These are phyloP conservation scores for Caradrina clavipalpis DNA, from an alignment of 2,888 invertebrate species.

Conservation along the genomic window DNA sequence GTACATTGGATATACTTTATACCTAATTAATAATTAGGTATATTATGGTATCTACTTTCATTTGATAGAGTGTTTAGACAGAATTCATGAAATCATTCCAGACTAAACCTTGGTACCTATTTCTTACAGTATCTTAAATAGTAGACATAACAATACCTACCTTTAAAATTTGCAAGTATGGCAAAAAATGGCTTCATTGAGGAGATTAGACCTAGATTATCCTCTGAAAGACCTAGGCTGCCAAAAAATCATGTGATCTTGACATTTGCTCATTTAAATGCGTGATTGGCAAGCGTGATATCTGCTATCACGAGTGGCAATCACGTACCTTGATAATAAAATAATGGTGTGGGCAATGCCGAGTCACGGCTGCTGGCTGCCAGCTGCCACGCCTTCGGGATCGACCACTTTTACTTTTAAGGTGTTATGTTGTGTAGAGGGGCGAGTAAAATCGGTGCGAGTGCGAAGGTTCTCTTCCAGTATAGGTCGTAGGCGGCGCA, in stretches of 20 bases:
- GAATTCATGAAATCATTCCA: too few species aligned
- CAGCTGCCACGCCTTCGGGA: slow-evolving; percentile 82
- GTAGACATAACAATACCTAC: too few species aligned
- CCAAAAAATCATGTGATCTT: slow-evolving; percentile 69
- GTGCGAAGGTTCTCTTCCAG: slow-evolving; percentile 70
- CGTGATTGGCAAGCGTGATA: slow-evolving; percentile 34
- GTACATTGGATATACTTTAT: too few species aligned
- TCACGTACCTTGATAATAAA: slow-evolving; percentile 76
- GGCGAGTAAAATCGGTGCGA: slow-evolving; percentile 75
- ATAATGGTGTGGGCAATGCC: slow-evolving; percentile 69
- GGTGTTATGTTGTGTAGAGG: slow-evolving; percentile 77
- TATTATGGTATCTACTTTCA: too few species aligned
- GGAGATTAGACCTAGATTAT: slow-evolving; percentile 9
- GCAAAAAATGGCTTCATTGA: background rate
- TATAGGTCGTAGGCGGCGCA: slow-evolving; percentile 73
- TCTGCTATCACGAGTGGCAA: slow-evolving; percentile 69
- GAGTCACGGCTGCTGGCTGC: slow-evolving; percentile 76
- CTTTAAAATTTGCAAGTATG: background rate
- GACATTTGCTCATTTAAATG: slow-evolving; percentile 72
- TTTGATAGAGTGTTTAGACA: too few species aligned
- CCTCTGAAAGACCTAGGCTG: slow-evolving; percentile 8
- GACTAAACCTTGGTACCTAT: too few species aligned
- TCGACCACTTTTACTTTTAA: slow-evolving; percentile 88
- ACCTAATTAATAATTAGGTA: too few species aligned
- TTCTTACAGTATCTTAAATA: background rate